phyloP scores from a whole-genome alignment of 2,888 invertebrate species.

The Drosophila melanosoma region DNA sequence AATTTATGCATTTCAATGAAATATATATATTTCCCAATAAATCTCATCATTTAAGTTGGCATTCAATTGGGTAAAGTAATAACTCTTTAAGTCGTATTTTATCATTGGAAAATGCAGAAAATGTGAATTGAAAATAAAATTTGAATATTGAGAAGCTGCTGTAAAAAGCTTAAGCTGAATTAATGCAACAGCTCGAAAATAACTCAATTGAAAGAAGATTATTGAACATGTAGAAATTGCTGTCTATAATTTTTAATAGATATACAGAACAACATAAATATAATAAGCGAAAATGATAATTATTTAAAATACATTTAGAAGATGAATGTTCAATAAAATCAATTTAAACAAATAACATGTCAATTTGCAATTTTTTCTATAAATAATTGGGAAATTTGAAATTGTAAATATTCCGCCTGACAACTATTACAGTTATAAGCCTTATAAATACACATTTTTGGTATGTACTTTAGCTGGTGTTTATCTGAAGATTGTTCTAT shows the following conservation, averaged over 20 bases:
- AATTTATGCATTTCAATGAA: slow-evolving; percentile 8
- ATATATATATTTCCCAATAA: slow-evolving; percentile 22
- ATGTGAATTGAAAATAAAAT: background rate
- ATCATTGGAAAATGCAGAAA: background rate
- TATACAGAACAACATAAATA: background rate
- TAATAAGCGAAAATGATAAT: background rate
- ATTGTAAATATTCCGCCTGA: background rate
- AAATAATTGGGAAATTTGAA: background rate
- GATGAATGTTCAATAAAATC: background rate
- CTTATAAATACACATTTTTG: background rate
- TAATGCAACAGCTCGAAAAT: background rate
- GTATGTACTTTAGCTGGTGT: background rate
- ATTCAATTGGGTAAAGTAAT: background rate
- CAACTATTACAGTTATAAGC: background rate
- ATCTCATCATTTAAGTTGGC: slow-evolving; percentile 20
- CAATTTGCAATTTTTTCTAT: too few species aligned
- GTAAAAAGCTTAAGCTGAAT: background rate
- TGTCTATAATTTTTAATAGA: background rate
- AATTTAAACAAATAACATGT: background rate
- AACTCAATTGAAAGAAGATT: background rate
- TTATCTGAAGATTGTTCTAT: background rate
- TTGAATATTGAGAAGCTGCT: background rate
- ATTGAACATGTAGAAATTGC: background rate
- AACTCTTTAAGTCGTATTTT: background rate
- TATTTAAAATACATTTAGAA: background rate